Percentiles rank a stretch among this genome's conserved stretches.
Evolutionary conservation across 2,888 invertebrate species (phyloP).

Genomic region (Taenaris catops): DNA sequence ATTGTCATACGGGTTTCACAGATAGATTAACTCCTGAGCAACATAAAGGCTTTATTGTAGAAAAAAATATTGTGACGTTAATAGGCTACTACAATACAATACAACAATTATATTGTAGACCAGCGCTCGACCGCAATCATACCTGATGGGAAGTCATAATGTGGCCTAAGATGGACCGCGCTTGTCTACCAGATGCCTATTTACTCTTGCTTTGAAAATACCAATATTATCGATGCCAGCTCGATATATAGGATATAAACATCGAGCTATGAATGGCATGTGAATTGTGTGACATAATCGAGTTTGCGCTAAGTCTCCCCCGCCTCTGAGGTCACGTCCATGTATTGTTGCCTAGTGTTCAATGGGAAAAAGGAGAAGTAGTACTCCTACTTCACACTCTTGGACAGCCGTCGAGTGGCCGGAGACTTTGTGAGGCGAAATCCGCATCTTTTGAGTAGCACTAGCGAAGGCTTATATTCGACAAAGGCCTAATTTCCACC

Average conservation of each 20-base stretch:
- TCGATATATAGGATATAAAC: background rate
- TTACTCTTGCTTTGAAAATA: no score
- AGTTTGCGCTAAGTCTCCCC: conserved; percentile 10
- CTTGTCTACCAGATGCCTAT: no score
- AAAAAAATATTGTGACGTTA: no score
- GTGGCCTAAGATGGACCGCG: no score
- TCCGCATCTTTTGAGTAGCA: conserved; percentile 14
- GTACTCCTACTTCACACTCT: conserved; percentile 12
- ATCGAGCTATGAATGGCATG: conserved; percentile 7
- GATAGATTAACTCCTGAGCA: no score
- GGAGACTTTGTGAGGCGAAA: conserved; percentile 12
- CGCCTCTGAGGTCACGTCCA: conserved; percentile 13
- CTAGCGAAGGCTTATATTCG: conserved; percentile 12
- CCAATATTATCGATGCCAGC: no score
- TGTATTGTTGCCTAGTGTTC: conserved; percentile 15
- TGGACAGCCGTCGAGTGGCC: conserved; percentile 8
- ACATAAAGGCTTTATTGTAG: no score
- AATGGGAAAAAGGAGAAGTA: conserved; percentile 19
- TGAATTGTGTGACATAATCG: conserved; percentile 18
- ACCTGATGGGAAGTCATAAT: no score
- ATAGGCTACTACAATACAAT: background rate
- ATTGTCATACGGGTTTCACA: no score
- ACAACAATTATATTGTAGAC: no score
- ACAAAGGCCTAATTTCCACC: conserved; percentile 10
- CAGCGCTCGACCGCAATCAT: no score